Percentiles rank a stretch among this genome's conserved stretches.
Evolutionary conservation across 1,140 invertebrate species (phyloP).

Genomic region (Himalopsyche phryganea): DNA sequence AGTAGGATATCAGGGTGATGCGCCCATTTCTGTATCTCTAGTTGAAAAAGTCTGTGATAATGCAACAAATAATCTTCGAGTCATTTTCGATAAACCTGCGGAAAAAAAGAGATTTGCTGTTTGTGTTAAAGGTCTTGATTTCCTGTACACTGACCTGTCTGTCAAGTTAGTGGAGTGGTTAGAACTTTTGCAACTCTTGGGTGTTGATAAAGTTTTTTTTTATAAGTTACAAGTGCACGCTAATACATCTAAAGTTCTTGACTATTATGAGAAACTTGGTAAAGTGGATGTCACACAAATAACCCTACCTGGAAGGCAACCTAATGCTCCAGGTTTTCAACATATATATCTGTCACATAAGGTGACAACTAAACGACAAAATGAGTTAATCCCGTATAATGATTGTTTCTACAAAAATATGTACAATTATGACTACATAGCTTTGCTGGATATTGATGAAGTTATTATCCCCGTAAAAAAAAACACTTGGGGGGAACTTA

Average conservation of each 20-base stretch:
- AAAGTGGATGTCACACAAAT: conserved; percentile 80
- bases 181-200: conserved; percentile 80
- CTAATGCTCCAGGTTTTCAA: conserved; percentile 81
- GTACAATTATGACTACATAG: conserved; percentile 86
- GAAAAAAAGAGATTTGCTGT: conserved; percentile 83
- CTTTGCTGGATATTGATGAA: conserved; percentile 88
- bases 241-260: conserved; percentile 83
- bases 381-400: conserved; percentile 94
- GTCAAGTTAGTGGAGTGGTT: conserved; percentile 91
- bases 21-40: conserved; percentile 80
- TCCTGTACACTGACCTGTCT: conserved; percentile 84
- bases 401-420: conserved; percentile 93
- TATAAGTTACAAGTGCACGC: conserved; percentile 88
- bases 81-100: conserved; percentile 72
- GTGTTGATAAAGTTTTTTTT: conserved; percentile 89
- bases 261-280: conserved; percentile 72
- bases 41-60: conserved; percentile 81
- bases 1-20: conserved; percentile 63
- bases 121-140: conserved; percentile 91
- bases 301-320: conserved; percentile 87
- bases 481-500: conserved; percentile 72
- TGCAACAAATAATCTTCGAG: conserved; percentile 78
- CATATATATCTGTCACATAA: conserved; percentile 85
- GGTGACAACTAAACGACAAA: conserved; percentile 86
- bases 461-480: conserved; percentile 89